A percentile compares a stretch with the other conserved stretches of the same genome.
phyloP scores from a whole-genome alignment of 2,888 invertebrate genomes.

The Labia minor region DNA sequence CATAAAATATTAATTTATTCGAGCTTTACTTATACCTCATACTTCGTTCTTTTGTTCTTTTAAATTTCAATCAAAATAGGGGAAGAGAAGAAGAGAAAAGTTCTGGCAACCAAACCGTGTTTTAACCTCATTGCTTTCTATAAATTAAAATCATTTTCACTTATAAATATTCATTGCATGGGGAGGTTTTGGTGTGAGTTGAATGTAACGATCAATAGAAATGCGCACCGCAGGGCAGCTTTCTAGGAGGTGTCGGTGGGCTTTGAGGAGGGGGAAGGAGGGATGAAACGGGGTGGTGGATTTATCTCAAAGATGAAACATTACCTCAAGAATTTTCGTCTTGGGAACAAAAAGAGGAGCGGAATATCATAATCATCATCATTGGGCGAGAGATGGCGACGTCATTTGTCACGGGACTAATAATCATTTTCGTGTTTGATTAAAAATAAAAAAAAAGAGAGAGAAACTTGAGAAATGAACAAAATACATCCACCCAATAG shows the following conservation, averaged over 20 bases:
- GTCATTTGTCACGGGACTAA: not conserved
- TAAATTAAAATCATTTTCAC: constrained; percentile 13
- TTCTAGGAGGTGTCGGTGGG: not conserved
- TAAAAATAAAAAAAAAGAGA: not conserved
- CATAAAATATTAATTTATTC: too few relatives aligned
- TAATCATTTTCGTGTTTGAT: not conserved
- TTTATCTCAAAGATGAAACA: constrained; percentile 7
- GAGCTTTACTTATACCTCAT: too few relatives aligned
- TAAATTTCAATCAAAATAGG: too few relatives aligned
- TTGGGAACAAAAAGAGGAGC: not conserved
- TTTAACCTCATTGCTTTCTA: constrained; percentile 8
- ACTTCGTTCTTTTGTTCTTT: too few relatives aligned
- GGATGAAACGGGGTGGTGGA: not conserved
- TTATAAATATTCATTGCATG: not conserved
- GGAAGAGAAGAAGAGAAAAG: not conserved
- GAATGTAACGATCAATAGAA: not conserved
- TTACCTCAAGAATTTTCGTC: not conserved
- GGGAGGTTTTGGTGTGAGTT: not conserved
- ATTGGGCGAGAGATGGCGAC: not conserved
- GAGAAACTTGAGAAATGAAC: too few relatives aligned
- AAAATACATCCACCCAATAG: too few relatives aligned
- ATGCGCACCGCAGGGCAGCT: constrained; percentile 13
- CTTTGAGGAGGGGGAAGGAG: not conserved
- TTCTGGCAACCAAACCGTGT: not conserved
- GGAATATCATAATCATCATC: not conserved